A percentile compares a stretch with the other conserved stretches of the same genome.
Evolutionary conservation across 2,113 vertebrate species (phyloP).

Genomic region (Corydoras maculifer): DNA sequence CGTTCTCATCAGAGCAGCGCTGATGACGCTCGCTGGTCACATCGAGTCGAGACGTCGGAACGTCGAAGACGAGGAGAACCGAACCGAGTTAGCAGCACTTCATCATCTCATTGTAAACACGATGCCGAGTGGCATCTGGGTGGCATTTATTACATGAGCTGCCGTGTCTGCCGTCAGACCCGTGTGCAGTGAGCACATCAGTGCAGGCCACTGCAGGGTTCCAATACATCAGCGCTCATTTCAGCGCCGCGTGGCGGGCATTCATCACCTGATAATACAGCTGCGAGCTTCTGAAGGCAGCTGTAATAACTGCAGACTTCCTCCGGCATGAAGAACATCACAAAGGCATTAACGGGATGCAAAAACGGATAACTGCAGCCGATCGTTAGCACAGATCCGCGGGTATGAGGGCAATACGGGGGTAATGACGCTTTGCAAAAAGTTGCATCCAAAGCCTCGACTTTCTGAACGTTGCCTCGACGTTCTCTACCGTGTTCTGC

Average conservation of each 20-base stretch:
- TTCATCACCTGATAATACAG: slow-evolving; percentile 19
- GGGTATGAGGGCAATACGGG: too few species aligned
- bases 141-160: slow-evolving; percentile 38
- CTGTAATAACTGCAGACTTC: neutral
- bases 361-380: neutral
- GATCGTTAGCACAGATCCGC: too few species aligned
- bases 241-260: slow-evolving; percentile 25
- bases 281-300: neutral
- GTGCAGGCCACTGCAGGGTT: slow-evolving; percentile 31
- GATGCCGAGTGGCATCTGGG: slow-evolving; percentile 23
- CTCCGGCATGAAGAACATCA: slow-evolving; percentile 1
- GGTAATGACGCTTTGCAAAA: too few species aligned
- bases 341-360: slow-evolving; percentile 16
- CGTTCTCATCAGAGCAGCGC: too few species aligned
- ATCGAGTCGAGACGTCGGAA: too few species aligned
- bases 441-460: too few species aligned
- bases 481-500: too few species aligned
- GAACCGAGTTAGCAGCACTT: slow-evolving; percentile 18
- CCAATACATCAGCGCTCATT: slow-evolving; percentile 34
- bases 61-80: neutral
- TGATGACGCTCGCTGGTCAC: too few species aligned
- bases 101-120: slow-evolving; percentile 27
- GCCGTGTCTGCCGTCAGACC: slow-evolving; percentile 8
- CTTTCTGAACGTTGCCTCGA: too few species aligned
- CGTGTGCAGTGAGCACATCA: slow-evolving; percentile 33